A percentile compares a stretch with the other conserved stretches of the same genome.
These are phyloP conservation scores for Pilophorus perplexus DNA, from an alignment of 2,888 invertebrate species.

Conservation along the genomic window DNA sequence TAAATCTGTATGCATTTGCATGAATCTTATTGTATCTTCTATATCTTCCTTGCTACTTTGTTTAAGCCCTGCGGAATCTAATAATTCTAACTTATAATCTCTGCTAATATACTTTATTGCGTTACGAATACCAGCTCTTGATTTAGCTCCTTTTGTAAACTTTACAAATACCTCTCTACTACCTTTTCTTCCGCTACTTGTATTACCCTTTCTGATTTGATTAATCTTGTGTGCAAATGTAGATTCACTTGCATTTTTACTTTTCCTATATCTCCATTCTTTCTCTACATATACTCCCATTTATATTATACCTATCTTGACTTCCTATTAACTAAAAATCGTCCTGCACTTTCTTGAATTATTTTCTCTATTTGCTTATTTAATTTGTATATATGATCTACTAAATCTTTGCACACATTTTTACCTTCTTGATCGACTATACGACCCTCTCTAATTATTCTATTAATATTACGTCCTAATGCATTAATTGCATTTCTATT, in stretches of 20 bases:
- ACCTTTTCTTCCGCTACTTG: background rate
- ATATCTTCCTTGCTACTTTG: background rate
- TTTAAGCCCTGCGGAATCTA: background rate
- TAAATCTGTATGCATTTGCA: background rate
- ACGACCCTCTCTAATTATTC: background rate
- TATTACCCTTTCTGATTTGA: background rate
- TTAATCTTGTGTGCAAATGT: background rate
- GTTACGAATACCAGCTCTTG: background rate
- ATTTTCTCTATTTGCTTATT: background rate
- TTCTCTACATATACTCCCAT: background rate
- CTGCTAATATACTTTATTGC: background rate
- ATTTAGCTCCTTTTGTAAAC: background rate
- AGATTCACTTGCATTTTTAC: background rate
- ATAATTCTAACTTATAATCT: background rate
- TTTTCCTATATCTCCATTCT: background rate
- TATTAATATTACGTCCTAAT: background rate
- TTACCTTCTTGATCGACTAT: background rate
- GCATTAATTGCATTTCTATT: background rate
- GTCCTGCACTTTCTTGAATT: background rate
- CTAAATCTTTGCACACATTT: background rate
- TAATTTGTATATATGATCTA: background rate
- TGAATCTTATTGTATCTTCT: background rate
- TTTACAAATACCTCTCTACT: background rate
- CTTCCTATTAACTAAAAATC: background rate
- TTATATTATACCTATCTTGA: background rate